phyloP scores from a whole-genome alignment of 2,113 vertebrate species.

The Pholis gunnellus region DNA sequence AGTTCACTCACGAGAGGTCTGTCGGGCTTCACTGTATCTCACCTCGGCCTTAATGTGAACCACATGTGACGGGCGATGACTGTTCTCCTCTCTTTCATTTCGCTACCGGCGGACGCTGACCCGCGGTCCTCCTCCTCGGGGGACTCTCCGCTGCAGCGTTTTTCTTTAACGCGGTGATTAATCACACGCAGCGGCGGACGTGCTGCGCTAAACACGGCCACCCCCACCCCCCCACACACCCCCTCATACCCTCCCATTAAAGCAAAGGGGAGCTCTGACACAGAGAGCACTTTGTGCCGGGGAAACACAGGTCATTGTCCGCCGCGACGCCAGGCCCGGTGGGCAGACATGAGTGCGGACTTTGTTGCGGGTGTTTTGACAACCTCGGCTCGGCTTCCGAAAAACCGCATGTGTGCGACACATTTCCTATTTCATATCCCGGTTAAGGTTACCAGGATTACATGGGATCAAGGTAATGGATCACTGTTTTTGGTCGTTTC shows the following conservation, averaged over 20 bases:
- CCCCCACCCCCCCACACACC: constrained; percentile 56
- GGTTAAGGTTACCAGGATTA: constrained; percentile 40
- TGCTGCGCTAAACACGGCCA: constrained; percentile 67
- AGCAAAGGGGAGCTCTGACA: constrained; percentile 53
- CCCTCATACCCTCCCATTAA: constrained; percentile 26
- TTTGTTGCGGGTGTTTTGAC: constrained; percentile 85
- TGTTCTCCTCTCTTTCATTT: constrained; percentile 65
- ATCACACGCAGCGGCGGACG: constrained; percentile 73
- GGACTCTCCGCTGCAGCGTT: constrained; percentile 47
- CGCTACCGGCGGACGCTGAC: constrained; percentile 66
- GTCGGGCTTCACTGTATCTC: constrained; percentile 62
- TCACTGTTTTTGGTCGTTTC: neutral
- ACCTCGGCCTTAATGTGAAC: constrained; percentile 65
- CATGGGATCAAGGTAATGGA: constrained; percentile 18
- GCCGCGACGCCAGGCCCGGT: constrained; percentile 55
- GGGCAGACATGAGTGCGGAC: constrained; percentile 80
- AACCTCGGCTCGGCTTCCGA: constrained; percentile 83
- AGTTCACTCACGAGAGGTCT: constrained; percentile 31
- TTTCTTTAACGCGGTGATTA: constrained; percentile 63
- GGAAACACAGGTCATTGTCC: constrained; percentile 83
- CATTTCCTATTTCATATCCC: constrained; percentile 68
- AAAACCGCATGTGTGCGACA: constrained; percentile 62
- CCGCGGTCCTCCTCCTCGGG: constrained; percentile 36
- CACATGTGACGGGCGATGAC: constrained; percentile 71
- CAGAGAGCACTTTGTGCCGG: constrained; percentile 82